Conservation (phyloP, 2,797 vertebrate species). For the Florisuga fusca region DNA sequence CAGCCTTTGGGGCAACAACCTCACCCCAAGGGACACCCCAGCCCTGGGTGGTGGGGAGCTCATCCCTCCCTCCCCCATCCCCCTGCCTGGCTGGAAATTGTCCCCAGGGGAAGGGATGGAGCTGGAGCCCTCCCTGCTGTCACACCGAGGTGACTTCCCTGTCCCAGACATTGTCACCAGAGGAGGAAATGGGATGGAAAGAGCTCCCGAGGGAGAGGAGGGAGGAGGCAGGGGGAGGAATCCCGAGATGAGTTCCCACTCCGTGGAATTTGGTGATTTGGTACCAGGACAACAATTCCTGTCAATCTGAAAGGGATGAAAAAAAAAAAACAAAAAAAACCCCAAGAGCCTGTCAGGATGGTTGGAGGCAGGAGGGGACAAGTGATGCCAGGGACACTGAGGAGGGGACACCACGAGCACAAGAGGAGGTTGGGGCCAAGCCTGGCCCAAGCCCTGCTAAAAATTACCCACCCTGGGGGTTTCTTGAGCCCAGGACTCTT, state of each 20-base stretch:
- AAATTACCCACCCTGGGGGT: too few relatives aligned
- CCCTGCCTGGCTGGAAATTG: background rate
- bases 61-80: background rate
- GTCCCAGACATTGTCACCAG: accelerated
- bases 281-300: background rate
- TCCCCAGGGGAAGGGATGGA: background rate
- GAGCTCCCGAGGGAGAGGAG: background rate
- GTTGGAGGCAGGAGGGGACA: background rate
- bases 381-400: accelerated
- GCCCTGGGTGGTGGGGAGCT: too few relatives aligned
- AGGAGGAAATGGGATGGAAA: background rate
- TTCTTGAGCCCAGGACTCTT: background rate
- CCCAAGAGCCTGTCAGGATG: background rate
- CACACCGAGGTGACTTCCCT: background rate
- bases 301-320: background rate
- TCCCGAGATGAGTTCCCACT: background rate
- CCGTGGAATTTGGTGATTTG: background rate
- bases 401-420: accelerated
- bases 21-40: accelerated
- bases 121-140: background rate
- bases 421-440: accelerated
- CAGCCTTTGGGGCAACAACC: background rate
- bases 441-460: too few relatives aligned
- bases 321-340: too few relatives aligned
- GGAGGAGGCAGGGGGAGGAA: conserved; percentile 21